Conservation (phyloP, 1,140 invertebrate genomes). For the Oryctes rhinoceros region DNA sequence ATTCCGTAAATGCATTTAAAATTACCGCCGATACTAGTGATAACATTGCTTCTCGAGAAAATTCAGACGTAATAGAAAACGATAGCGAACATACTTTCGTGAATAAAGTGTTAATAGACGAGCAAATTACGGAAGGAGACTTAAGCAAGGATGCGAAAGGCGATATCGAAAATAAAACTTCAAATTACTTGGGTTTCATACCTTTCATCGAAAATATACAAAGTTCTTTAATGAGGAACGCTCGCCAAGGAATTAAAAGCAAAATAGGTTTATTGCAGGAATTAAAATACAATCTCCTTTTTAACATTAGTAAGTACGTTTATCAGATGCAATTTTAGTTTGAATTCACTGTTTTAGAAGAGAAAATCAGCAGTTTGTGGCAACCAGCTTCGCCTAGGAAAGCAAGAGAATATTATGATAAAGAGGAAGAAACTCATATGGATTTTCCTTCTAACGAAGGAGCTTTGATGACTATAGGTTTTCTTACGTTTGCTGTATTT, state of each 20-base stretch:
- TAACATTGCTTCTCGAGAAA: background rate
- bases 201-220: slow-evolving; percentile 64
- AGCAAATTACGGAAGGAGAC: background rate
- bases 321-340: background rate
- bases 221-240: slow-evolving; percentile 64
- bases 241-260: slow-evolving; percentile 63
- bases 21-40: background rate
- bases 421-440: slow-evolving; percentile 64
- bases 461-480: slow-evolving; percentile 80
- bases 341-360: slow-evolving; percentile 49
- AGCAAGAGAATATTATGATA: slow-evolving; percentile 56
- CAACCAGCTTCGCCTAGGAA: slow-evolving; percentile 52
- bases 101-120: slow-evolving; percentile 2
- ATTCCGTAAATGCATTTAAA: background rate
- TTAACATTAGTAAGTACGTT: slow-evolving; percentile 65
- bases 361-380: slow-evolving; percentile 55
- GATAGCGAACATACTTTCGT: background rate
- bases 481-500: slow-evolving; percentile 84
- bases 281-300: slow-evolving; percentile 65
- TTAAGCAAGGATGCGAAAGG: background rate
- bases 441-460: slow-evolving; percentile 82
- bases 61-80: background rate
- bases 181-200: slow-evolving; percentile 47
- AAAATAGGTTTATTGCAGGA: slow-evolving; percentile 67
- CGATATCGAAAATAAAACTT: background rate